Percentiles rank a stretch among this genome's conserved stretches.
Conservation (phyloP, 1,140 invertebrate genomes). For the Radopholus similis region DNA sequence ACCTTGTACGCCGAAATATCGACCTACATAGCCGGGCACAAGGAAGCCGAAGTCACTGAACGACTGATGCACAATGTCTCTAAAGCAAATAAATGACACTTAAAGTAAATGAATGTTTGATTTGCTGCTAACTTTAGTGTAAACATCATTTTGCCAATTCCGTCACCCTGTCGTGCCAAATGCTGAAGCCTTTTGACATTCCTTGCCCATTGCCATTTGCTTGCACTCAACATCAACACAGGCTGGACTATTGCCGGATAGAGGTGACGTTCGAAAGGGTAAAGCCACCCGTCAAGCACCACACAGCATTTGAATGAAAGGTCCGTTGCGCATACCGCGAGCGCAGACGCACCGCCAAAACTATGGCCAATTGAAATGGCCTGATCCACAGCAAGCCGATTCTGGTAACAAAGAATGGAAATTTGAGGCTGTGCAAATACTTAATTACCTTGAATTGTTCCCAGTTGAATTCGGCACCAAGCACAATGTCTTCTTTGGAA, state of each 20-base stretch:
- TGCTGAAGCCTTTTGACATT: constrained; percentile 67
- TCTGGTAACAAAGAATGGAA: too few relatives aligned
- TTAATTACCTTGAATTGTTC: constrained; percentile 61
- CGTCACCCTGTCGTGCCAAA: constrained; percentile 46
- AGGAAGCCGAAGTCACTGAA: constrained; percentile 62
- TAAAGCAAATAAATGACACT: constrained; percentile 35
- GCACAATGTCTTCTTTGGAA: constrained; percentile 62
- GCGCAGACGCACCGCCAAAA: constrained; percentile 69
- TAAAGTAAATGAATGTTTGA: background rate
- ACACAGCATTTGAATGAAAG: constrained; percentile 63
- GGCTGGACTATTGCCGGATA: constrained; percentile 62
- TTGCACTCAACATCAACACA: constrained; percentile 68
- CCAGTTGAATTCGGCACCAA: constrained; percentile 62
- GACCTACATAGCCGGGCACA: constrained; percentile 57
- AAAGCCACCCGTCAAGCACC: constrained; percentile 71
- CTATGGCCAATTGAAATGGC: constrained; percentile 69
- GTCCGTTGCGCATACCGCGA: constrained; percentile 63
- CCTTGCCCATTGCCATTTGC: constrained; percentile 68
- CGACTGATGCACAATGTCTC: constrained; percentile 63
- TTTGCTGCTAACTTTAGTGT: constrained; percentile 41
- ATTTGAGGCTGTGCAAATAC: too few relatives aligned
- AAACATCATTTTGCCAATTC: constrained; percentile 43
- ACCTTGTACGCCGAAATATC: constrained; percentile 60
- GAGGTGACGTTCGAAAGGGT: constrained; percentile 64
- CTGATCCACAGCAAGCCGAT: constrained; percentile 65